Base-by-base conservation (phyloP, 2,797 vertebrate species). In the Phrynocephalus vlangalii region DNA sequence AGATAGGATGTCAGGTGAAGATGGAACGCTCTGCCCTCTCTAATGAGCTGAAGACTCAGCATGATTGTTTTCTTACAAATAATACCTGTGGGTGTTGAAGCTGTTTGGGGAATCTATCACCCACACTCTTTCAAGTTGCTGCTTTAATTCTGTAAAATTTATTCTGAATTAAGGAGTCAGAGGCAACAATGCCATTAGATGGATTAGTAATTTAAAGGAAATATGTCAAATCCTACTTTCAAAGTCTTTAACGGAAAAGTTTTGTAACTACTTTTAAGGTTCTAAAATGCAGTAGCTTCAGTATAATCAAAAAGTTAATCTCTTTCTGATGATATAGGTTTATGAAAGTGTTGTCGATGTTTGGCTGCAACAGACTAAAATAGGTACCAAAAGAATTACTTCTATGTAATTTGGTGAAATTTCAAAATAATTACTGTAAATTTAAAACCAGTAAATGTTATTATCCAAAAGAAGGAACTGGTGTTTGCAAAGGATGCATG, bases 81-180 rank as follows among this genome's bases (percentile, higher is more conserved):
- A 97, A 97, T 95, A 97, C 96, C 97, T 97, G 96, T 96, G 97
- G 95, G 97, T 97, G 97, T 97, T 96, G 96, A 95, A 96, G 93
- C 93, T 95, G 93, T 90, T 96, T 93, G 87, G 91, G 89, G 92
- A 96, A 97, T 96, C 95, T 95, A 96, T 97, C 96, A 96, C 95
- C 95, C 93, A 92, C 86, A 93, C 88, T 93, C 96, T 96, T 96
- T 95, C 95, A 95, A 95, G 96, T 95, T 95, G 90, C 95, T 92
- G 83, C 90, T 96, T 88, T 73, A 95, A 95, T 94, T 94, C 94
- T 90, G 92, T 93, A 95, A 96, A 96, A 96, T 96, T 95, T 96
- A 95, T 95, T 95, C 94, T 96, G 91, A 86, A 96, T 95, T 96
- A 94, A 91, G 95, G 95, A 94, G 88, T 89, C 95, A 89, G 68